phyloP scores from a whole-genome alignment of 2,797 vertebrate species.

The Balearica regulorum region DNA sequence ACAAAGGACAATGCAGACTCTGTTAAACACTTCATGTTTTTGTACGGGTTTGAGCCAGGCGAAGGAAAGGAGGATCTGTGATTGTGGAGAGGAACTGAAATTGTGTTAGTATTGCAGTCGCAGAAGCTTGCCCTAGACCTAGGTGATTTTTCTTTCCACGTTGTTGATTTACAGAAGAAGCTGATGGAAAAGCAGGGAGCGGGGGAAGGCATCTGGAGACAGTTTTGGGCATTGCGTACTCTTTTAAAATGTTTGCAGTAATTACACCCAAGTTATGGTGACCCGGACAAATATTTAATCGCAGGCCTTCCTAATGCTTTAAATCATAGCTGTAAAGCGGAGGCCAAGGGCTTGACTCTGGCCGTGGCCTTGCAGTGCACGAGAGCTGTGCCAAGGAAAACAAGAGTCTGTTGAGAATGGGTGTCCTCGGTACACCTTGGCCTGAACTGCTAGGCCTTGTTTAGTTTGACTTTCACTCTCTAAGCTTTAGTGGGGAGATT shows the following conservation, averaged over 20 bases:
- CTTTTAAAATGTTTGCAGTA: constrained; percentile 25
- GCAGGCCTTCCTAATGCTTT: constrained; percentile 37
- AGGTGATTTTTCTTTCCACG: neutral
- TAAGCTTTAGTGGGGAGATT: constrained; percentile 12
- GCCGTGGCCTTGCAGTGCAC: neutral
- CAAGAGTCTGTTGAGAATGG: neutral
- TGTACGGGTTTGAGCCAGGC: neutral
- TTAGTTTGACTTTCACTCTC: constrained; percentile 33
- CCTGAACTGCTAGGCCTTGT: neutral
- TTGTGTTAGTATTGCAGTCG: neutral
- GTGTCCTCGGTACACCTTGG: constrained; percentile 62
- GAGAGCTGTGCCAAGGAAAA: constrained; percentile 57
- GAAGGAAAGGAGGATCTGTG: neutral
- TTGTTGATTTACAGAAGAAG: neutral
- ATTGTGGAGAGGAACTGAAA: neutral
- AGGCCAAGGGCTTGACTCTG: constrained; percentile 32
- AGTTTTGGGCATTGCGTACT: neutral
- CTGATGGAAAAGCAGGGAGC: constrained; percentile 5
- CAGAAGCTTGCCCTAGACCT: neutral
- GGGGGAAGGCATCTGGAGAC: neutral
- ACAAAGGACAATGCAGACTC: constrained; percentile 51
- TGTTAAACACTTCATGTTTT: neutral
- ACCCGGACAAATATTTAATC: constrained; percentile 64
- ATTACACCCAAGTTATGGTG: constrained; percentile 39
- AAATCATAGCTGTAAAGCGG: constrained; percentile 50